These are phyloP conservation scores for Bradypodion ventrale DNA, from an alignment of 2,797 vertebrate species.

Conservation along the genomic window DNA sequence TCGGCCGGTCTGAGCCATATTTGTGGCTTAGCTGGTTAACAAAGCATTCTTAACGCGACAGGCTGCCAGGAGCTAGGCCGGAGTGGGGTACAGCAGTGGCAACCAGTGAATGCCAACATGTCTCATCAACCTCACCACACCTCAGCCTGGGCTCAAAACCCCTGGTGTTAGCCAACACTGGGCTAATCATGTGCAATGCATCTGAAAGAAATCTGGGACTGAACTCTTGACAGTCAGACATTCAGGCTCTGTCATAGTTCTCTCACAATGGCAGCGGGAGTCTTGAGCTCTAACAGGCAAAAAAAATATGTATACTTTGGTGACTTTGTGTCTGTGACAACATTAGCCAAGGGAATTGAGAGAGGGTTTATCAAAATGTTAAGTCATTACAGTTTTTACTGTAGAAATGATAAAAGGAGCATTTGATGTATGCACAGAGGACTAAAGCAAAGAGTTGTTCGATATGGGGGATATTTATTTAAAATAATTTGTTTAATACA, in stretches of 20 bases:
- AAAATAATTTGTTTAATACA: not conserved
- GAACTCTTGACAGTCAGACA: constrained; percentile 15
- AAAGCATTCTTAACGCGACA: constrained; percentile 56
- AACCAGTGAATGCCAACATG: constrained; percentile 7
- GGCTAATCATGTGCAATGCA: constrained; percentile 19
- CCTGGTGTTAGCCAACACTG: accelerated
- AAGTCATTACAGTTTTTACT: constrained; percentile 56
- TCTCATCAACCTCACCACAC: no score
- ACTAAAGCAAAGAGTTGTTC: not conserved
- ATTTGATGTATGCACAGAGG: not conserved
- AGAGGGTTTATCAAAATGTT: constrained; percentile 13
- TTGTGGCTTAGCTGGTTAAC: constrained; percentile 64
- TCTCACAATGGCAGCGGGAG: constrained; percentile 48
- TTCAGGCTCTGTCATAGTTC: not conserved
- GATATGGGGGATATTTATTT: constrained; percentile 43
- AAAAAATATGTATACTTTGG: not conserved
- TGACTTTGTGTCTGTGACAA: not conserved
- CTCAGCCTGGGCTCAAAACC: accelerated
- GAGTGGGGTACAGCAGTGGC: not conserved
- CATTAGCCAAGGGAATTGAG: not conserved
- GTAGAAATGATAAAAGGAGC: constrained; percentile 30
- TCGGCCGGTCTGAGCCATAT: constrained; percentile 59
- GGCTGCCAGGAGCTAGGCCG: constrained; percentile 52
- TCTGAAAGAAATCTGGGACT: constrained; percentile 38
- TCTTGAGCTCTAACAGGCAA: constrained; percentile 2